Base-by-base conservation (phyloP, 2,888 invertebrate genomes). In the Arrhopalites spinosus region DNA sequence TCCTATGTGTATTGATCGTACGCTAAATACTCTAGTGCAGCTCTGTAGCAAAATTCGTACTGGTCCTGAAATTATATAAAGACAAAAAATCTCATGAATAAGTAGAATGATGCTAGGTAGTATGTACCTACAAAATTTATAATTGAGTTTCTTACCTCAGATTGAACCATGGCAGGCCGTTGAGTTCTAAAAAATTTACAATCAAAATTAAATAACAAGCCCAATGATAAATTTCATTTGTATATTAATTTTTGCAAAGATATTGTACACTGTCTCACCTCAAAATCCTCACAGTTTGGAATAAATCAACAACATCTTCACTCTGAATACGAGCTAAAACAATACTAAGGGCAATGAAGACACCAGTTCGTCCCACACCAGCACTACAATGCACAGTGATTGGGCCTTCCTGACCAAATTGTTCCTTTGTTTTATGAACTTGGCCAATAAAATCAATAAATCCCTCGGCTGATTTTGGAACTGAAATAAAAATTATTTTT, bases 381-480 rank as follows among this genome's bases (percentile, higher is more conserved):
- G 70, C 68, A 36, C 36, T 36, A 91, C 96, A 96, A 86, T 98
- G 98, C 30, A 98, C 98, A 68, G 98, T 96, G 80, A 99, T 99
- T 0, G 99, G 99, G 11, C 99, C 99, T 85, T 98, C 98, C 85
- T 98, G 98, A 7, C 99, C 99, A 86, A 99, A 99, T 86, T 99
- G 98, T 85, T 98, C 97, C 87, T 99, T 99, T 72, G 99, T 99
- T 88, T 98, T 98, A 88, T 99, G 99, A 68, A 99, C 98, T 86
- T 99, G 98, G 8, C 98, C 59, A 83, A 99, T 95, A 87, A 99
- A 99, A 87, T 99, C 98, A 83, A 99, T 98, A 87, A 99, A 99
- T 56, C 96, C 96, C 85, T 99, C 99, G 0, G 97, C 98, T 56
- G 95, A 95, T 86, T 97, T 97, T 11, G 99, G 99, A 47, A 98